A percentile compares a stretch with the other conserved stretches of the same genome.
phyloP scores from a whole-genome alignment of 1,140 invertebrate species.

The Drosophila subobscura region DNA sequence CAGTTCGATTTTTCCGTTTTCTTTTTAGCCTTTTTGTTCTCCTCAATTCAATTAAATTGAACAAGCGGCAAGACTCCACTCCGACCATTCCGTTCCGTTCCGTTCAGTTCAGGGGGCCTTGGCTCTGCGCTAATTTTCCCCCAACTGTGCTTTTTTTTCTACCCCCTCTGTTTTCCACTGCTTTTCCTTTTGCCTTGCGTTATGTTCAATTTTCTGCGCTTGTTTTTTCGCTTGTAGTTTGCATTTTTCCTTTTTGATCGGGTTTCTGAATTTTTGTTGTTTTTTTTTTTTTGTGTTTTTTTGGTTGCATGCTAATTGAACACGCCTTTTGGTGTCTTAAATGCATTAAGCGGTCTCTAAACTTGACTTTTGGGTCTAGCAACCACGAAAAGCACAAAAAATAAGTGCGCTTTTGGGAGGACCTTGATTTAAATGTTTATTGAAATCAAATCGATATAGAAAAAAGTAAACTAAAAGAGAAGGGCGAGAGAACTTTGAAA shows the following conservation, averaged over 20 bases:
- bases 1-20: slow-evolving; percentile 37
- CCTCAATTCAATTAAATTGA: slow-evolving; percentile 76
- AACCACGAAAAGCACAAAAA: slow-evolving; percentile 15
- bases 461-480: slow-evolving; percentile 23
- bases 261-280: slow-evolving; percentile 12
- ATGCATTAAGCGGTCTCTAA: slow-evolving; percentile 70
- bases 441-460: slow-evolving; percentile 17
- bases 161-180: slow-evolving; percentile 32
- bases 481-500: too few relatives aligned
- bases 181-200: slow-evolving; percentile 53
- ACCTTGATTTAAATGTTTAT: slow-evolving; percentile 15
- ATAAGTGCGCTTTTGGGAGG: slow-evolving; percentile 18
- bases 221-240: slow-evolving; percentile 51
- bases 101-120: slow-evolving; percentile 50
- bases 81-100: slow-evolving; percentile 37
- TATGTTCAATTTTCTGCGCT: slow-evolving; percentile 77
- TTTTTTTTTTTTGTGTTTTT: slow-evolving; percentile 33
- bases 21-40: slow-evolving; percentile 43
- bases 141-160: slow-evolving; percentile 54
- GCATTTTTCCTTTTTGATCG: background rate
- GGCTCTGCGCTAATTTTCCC: slow-evolving; percentile 69
- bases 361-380: slow-evolving; percentile 59
- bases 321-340: slow-evolving; percentile 76
- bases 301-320: slow-evolving; percentile 74
- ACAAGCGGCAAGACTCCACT: slow-evolving; percentile 50